Evolutionary conservation across 2,113 vertebrate genomes (phyloP).

Genomic region (Glaucidium brasilianum): DNA sequence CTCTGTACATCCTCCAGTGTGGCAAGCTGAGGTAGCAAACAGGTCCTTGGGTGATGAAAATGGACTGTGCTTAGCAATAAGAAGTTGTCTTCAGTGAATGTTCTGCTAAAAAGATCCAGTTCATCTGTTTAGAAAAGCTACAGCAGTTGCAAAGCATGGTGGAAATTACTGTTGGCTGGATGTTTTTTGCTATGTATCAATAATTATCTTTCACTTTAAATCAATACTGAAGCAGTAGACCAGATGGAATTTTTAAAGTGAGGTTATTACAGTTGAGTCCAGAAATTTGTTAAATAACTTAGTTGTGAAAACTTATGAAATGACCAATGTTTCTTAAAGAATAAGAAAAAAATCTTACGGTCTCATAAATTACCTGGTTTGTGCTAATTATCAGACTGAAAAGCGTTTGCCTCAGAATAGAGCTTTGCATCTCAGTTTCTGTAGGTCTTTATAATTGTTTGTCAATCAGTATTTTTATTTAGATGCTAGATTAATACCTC

Average conservation of each 20-base stretch:
- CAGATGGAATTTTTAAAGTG: background rate
- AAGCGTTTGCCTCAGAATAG: background rate
- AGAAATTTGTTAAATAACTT: background rate
- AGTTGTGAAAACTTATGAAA: background rate
- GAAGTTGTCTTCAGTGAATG: background rate
- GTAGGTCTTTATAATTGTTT: background rate
- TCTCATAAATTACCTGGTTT: background rate
- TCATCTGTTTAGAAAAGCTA: background rate
- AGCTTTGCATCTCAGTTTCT: background rate
- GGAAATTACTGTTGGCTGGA: background rate
- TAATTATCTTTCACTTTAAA: background rate
- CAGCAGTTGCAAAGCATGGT: background rate
- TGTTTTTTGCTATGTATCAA: background rate
- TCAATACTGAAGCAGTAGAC: background rate
- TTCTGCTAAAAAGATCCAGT: background rate
- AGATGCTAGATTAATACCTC: background rate
- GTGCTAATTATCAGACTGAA: background rate
- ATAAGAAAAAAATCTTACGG: background rate
- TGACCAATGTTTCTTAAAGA: background rate
- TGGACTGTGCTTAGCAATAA: background rate
- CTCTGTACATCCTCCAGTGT: constrained; percentile 36
- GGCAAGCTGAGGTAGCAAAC: constrained; percentile 56
- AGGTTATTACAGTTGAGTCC: background rate
- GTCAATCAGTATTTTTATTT: background rate
- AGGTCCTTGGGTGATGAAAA: constrained; percentile 59